A percentile compares a stretch with the other conserved stretches of the same genome.
Conservation (phyloP, 2,113 vertebrate species). For the Malurus cyaneus region DNA sequence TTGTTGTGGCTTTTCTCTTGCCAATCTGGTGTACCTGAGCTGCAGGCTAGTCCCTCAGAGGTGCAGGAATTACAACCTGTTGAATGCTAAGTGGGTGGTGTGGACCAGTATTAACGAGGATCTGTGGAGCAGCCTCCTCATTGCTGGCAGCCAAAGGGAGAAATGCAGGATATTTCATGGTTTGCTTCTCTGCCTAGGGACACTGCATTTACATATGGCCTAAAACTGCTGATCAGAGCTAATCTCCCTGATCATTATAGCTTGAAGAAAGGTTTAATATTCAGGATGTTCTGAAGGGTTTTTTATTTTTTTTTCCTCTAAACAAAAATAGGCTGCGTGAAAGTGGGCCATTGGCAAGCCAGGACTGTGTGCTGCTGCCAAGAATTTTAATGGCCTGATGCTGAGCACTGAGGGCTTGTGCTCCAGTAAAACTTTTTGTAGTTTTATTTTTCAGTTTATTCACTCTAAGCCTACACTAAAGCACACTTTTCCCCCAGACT, state of each 20-base stretch:
- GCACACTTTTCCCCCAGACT: neutral
- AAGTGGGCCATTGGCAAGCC: conserved; percentile 30
- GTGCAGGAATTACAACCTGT: neutral
- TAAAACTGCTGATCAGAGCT: conserved; percentile 56
- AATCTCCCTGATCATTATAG: conserved; percentile 49
- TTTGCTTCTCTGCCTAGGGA: conserved; percentile 16
- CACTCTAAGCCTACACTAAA: neutral
- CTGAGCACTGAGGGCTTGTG: neutral
- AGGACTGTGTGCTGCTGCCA: neutral
- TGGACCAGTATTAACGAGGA: neutral
- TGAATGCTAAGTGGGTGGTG: neutral
- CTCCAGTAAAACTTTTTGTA: neutral
- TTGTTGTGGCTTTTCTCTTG: conserved; percentile 11
- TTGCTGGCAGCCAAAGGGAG: neutral
- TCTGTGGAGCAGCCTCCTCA: neutral
- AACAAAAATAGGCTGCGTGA: conserved; percentile 35
- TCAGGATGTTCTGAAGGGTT: conserved; percentile 19
- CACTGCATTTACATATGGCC: conserved; percentile 25
- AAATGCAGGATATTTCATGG: neutral
- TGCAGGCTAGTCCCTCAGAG: neutral
- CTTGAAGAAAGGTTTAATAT: conserved; percentile 48
- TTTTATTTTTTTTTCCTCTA: neutral
- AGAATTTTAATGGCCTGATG: conserved; percentile 8
- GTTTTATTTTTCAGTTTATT: neutral
- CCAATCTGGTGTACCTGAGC: neutral